Evolutionary conservation across 1,140 invertebrate species (phyloP).

Genomic region (Rhopalosiphum padi): DNA sequence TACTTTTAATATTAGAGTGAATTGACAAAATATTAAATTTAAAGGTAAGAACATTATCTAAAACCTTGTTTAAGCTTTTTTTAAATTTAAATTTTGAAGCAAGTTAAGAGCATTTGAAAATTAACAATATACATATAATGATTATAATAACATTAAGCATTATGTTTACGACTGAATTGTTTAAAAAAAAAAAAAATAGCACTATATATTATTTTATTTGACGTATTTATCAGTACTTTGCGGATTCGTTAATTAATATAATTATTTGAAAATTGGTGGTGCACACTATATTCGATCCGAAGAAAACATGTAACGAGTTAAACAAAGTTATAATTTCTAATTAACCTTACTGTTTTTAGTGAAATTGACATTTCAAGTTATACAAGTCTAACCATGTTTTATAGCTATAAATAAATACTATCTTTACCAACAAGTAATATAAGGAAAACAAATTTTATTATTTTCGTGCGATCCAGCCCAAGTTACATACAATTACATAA

Average conservation of each 20-base stretch:
- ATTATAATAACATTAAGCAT: neutral
- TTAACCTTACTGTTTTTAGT: neutral
- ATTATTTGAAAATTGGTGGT: neutral
- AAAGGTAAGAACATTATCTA: neutral
- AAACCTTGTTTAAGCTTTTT: neutral
- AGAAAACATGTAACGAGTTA: neutral
- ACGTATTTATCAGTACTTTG: neutral
- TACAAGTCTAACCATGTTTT: neutral
- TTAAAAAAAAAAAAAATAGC: neutral
- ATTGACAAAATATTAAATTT: neutral
- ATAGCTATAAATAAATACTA: slow-evolving; percentile 7
- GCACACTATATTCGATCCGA: neutral
- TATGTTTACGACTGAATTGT: neutral
- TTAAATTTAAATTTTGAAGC: neutral
- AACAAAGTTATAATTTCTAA: neutral
- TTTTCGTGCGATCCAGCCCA: neutral
- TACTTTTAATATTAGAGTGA: neutral
- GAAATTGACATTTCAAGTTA: neutral
- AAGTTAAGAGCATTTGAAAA: neutral
- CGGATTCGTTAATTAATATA: neutral
- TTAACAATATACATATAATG: no score
- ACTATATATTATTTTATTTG: neutral
- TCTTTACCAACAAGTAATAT: neutral
- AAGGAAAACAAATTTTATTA: neutral
- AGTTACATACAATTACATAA: neutral